Evolutionary conservation across 2,113 vertebrate genomes (phyloP).

Genomic region (Phalacrocorax aristotelis): DNA sequence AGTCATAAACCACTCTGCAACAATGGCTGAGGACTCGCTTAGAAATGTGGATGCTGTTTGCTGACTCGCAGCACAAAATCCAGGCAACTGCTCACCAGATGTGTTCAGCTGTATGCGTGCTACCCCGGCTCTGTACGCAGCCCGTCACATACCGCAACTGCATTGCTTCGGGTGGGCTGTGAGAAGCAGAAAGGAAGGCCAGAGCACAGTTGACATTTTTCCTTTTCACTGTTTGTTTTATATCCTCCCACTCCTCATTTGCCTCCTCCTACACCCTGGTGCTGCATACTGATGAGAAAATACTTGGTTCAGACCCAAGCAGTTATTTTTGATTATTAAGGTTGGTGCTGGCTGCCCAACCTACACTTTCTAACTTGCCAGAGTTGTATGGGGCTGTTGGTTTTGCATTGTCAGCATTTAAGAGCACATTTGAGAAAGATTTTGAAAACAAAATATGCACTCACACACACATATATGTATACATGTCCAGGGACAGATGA

Average conservation of each 20-base stretch:
- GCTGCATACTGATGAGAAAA: constrained; percentile 45
- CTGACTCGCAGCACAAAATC: not conserved
- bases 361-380: not conserved
- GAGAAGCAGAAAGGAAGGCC: constrained; percentile 31
- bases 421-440: not conserved
- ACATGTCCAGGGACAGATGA: not conserved
- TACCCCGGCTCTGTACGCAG: not conserved
- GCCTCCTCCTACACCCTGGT: constrained; percentile 20
- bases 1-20: not conserved
- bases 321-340: constrained; percentile 37
- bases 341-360: not conserved
- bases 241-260: constrained; percentile 48
- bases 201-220: constrained; percentile 2
- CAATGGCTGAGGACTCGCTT: not conserved
- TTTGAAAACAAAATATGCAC: not conserved
- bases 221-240: constrained; percentile 49
- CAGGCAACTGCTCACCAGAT: constrained; percentile 47
- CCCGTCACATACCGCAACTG: not conserved
- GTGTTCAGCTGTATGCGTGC: not conserved
- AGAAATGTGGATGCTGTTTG: not conserved
- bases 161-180: not conserved
- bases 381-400: not conserved
- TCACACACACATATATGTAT: not conserved
- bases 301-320: constrained; percentile 8
- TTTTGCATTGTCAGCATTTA: not conserved